phyloP scores from a whole-genome alignment of 2,888 invertebrate genomes.

The Tolmerus cingulatus region DNA sequence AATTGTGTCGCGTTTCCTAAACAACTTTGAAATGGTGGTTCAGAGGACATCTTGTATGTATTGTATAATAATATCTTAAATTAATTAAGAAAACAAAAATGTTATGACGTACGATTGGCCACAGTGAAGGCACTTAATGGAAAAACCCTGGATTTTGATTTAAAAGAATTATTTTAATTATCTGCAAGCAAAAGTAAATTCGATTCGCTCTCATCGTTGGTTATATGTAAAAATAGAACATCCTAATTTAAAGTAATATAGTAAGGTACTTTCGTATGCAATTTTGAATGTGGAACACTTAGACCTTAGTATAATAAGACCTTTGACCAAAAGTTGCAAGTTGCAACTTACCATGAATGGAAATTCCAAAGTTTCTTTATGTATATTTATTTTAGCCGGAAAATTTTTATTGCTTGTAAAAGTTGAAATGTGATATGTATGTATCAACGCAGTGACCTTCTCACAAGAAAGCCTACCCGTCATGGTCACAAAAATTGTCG shows the following conservation, averaged over 20 bases:
- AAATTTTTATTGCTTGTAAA: neutral
- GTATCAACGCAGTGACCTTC: neutral
- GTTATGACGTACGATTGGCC: neutral
- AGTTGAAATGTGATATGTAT: neutral
- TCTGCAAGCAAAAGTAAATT: neutral
- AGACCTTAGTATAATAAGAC: neutral
- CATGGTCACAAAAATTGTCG: neutral
- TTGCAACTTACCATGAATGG: neutral
- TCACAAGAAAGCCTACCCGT: neutral
- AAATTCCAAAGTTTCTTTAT: neutral
- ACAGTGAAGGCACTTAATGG: neutral
- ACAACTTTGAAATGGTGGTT: neutral
- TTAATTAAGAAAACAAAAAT: neutral
- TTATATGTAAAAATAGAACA: neutral
- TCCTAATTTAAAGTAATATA: neutral
- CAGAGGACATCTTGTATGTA: neutral
- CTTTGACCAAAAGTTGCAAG: neutral
- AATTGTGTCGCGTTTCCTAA: neutral
- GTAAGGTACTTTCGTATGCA: neutral
- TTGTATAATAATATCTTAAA: neutral
- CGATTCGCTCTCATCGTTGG: neutral
- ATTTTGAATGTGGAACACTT: neutral
- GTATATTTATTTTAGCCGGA: neutral
- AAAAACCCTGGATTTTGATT: neutral
- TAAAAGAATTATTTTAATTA: neutral